Evolutionary conservation across 2,797 vertebrate genomes (phyloP).

Genomic region (Microhierax caerulescens): DNA sequence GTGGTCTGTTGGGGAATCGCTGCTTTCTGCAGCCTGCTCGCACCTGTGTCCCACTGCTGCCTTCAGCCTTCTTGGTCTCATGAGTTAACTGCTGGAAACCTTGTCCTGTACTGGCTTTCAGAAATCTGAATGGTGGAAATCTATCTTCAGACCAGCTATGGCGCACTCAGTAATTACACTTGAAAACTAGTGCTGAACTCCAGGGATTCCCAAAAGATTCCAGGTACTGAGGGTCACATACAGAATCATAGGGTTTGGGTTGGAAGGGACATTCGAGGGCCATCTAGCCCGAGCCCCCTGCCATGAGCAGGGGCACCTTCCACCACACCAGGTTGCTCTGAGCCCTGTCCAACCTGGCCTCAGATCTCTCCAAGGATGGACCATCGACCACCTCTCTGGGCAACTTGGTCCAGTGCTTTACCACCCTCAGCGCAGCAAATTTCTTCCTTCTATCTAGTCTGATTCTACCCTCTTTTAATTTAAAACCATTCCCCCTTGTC

Average conservation of each 20-base stretch:
- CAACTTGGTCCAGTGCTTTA: not conserved
- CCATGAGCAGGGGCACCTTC: accelerated
- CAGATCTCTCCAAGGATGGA: too few relatives aligned
- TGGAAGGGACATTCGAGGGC: accelerated
- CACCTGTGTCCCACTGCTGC: accelerated
- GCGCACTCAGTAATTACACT: accelerated
- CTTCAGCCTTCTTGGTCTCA: not conserved
- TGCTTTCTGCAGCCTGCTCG: not conserved
- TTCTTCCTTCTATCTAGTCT: not conserved
- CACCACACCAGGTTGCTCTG: too few relatives aligned
- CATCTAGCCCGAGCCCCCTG: not conserved
- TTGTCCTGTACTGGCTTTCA: not conserved
- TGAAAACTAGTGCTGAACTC: not conserved
- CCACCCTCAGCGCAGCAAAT: accelerated
- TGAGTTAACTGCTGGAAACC: not conserved
- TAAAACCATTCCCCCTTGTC: too few relatives aligned
- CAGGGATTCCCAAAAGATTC: not conserved
- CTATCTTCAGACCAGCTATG: not conserved
- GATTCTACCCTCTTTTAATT: not conserved
- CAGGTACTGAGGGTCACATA: not conserved
- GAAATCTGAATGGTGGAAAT: not conserved
- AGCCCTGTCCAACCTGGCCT: too few relatives aligned
- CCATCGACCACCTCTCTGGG: too few relatives aligned
- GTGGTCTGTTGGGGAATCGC: not conserved
- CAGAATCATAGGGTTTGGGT: accelerated